These are phyloP conservation scores for Axis porcinus DNA, from an alignment of 2,113 vertebrate genomes.

Conservation along the genomic window DNA sequence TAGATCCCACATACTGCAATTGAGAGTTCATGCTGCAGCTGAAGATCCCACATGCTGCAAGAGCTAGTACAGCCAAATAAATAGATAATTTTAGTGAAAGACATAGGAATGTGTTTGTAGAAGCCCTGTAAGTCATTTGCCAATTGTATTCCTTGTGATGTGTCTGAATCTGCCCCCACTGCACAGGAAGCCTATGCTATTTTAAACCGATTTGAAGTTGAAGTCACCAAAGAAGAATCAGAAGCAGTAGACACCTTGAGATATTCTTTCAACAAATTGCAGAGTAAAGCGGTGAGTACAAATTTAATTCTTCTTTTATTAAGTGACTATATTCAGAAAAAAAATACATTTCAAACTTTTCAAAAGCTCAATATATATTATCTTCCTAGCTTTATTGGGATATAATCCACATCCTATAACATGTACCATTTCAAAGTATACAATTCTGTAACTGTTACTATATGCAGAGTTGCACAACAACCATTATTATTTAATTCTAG, in stretches of 20 bases:
- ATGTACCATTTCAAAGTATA: background rate
- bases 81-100: background rate
- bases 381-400: background rate
- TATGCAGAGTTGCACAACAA: background rate
- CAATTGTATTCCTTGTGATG: background rate
- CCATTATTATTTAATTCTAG: background rate
- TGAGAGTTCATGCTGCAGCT: background rate
- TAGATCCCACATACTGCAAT: background rate
- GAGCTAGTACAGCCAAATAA: background rate
- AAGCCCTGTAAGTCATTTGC: background rate
- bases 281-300: conserved; percentile 84
- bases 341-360: background rate
- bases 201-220: conserved; percentile 82
- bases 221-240: conserved; percentile 85
- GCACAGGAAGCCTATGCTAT: conserved; percentile 87
- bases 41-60: background rate
- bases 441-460: background rate
- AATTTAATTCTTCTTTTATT: background rate
- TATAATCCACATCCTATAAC: background rate
- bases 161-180: background rate
- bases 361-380: background rate
- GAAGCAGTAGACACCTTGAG: conserved; percentile 84
- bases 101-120: background rate
- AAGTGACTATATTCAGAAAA: background rate
- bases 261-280: conserved; percentile 83